Base-by-base conservation (phyloP, 2,797 vertebrate genomes). In the Aulostomus chinensis region DNA sequence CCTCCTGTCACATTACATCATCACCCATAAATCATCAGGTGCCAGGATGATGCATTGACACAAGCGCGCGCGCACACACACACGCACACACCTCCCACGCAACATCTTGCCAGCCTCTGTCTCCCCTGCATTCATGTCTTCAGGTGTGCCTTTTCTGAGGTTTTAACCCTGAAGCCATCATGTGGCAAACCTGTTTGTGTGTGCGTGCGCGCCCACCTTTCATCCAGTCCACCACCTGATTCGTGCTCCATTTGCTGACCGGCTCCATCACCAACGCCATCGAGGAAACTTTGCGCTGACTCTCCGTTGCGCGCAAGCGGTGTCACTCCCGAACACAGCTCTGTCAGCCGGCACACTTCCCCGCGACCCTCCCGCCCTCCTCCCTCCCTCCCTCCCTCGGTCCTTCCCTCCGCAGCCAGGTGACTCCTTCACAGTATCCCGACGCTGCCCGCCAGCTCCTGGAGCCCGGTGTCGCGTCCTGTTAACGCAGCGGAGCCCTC, bases 211-310 rank as follows among this genome's bases (percentile, higher is more conserved):
- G 8, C 57, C 5, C 51, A 98, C 96, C 96, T 96, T 96, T 97
- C 95, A 98, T 98, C 96, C 96, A 98, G 85, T 97, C 95, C 88
- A 98, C 95, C 73, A 98, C 96, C 87, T 96, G 96, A 85, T 88
- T 94, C 39, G 94, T 94, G 80, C 93, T 95, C 96, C 96, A 98
- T 91, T 97, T 98, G 85, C 96, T 98, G 75, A 98, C 95, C 37
- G 96, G 96, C 86, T 98, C 96, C 96, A 97, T 98, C 84, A 96
- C 95, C 76, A 97, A 89, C 83, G 95, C 96, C 96, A 97, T 96
- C 35, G 81, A 81, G 83, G 76, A 81, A 91, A 92, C 89, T 92
- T 89, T 84, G 68, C 74, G 49, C 57, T 9, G 76, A 70, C 69
- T 77, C 78, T 73, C 68, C 68, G 59, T 50, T 51, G 66, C 60